Evolutionary conservation across 2,888 invertebrate genomes (phyloP), one percentile per base, ranked within the genome.

Genomic region (Teleiodes luculella): DNA sequence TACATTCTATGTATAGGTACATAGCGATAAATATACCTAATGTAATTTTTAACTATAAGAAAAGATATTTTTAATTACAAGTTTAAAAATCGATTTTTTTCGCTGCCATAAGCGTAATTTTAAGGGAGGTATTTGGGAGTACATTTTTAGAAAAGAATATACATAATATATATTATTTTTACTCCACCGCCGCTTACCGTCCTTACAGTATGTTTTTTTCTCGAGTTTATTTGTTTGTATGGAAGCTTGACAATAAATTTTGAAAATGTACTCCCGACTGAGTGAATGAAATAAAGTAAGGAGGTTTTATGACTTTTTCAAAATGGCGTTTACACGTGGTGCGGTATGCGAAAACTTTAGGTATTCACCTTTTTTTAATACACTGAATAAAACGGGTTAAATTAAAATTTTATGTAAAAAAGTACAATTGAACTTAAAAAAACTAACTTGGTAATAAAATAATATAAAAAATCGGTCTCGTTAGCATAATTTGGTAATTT

Each of bases 21-120:
- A 67, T 74, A 77, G 76, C 66, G 60, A 71, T 70, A 66, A 28
- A 28, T 28, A 43, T 43, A n/a, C n/a, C n/a, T n/a, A 43, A 43
- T 11, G 28, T 43, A 28, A 43, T 24, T 43, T 13, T 75, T 72
- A 63, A 73, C 73, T 74, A 75, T 76, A 69, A 73, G 68, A 75
- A 80, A 82, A 80, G 80, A 88, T 86, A 86, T 88, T 87, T 86
- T 87, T 84, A 78, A 79, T 75, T 77, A 76, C 74, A 63, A 74
- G 69, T 74, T 68, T 67, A 68, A 72, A 68, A 72, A 51, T 51
- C 30, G 36, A 51, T 66, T 72, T 74, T 72, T 76, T 71, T 78
- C 74, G 82, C 84, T 85, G 86, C 84, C 85, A 84, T 84, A 83
- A 77, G 79, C 76, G 67, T 80, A 79, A 76, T 58, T 53, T 50